phyloP scores from a whole-genome alignment of 2,888 invertebrate genomes.

The Hypomecis punctinalis region DNA sequence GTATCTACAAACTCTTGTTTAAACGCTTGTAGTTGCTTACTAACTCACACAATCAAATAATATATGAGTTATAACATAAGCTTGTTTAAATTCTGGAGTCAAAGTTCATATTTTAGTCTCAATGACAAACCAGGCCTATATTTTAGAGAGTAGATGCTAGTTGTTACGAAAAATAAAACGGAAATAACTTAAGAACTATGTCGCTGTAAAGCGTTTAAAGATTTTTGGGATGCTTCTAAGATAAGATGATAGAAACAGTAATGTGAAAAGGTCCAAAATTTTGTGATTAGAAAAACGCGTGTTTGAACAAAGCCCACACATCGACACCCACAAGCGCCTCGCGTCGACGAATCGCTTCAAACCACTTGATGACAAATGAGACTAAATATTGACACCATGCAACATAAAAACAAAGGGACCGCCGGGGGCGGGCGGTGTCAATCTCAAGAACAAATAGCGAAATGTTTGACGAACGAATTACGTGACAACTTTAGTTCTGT shows the following conservation, averaged over 20 bases:
- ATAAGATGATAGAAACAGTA: not conserved
- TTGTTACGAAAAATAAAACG: slow-evolving; percentile 9
- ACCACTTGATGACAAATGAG: slow-evolving; percentile 77
- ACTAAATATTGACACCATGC: slow-evolving; percentile 77
- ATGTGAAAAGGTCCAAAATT: slow-evolving; percentile 14
- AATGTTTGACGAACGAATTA: slow-evolving; percentile 81
- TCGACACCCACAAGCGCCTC: slow-evolving; percentile 66
- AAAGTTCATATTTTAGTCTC: slow-evolving; percentile 51
- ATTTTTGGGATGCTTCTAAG: not conserved
- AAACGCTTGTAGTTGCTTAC: too few species aligned
- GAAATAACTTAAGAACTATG: not conserved
- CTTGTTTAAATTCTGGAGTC: slow-evolving; percentile 32
- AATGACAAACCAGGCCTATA: slow-evolving; percentile 37
- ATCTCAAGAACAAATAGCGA: slow-evolving; percentile 77
- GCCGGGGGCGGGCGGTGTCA: slow-evolving; percentile 77
- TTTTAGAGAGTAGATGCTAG: slow-evolving; percentile 39
- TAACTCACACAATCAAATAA: too few species aligned
- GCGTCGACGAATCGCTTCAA: slow-evolving; percentile 68
- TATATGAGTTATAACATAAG: too few species aligned
- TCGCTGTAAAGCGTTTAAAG: slow-evolving; percentile 3
- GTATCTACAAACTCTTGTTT: too few species aligned
- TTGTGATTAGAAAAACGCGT: slow-evolving; percentile 27
- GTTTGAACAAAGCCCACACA: slow-evolving; percentile 58
- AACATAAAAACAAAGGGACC: slow-evolving; percentile 80
- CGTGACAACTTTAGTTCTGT: slow-evolving; percentile 75